Conservation (phyloP, 2,888 invertebrate species). For the Euplagia quadripunctaria region DNA sequence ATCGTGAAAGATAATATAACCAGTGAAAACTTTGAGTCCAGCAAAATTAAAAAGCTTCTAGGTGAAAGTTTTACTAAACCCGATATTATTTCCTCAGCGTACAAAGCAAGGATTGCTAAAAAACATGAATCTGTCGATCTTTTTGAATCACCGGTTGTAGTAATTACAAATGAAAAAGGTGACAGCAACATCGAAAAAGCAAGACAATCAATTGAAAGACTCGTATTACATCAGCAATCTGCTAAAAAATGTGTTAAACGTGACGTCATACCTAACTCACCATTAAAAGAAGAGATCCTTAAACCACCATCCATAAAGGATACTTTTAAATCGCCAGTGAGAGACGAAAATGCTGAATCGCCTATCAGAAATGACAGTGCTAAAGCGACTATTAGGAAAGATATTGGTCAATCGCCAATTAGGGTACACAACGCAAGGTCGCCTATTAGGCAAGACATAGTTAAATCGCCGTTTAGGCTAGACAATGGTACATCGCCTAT, state of each 20-base stretch:
- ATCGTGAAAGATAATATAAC: conserved; percentile 68
- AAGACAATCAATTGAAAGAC: conserved; percentile 57
- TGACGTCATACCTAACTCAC: conserved; percentile 2
- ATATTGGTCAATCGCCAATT: background rate
- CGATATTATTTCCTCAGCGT: conserved; percentile 56
- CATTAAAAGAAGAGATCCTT: background rate
- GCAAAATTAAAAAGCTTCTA: conserved; percentile 70
- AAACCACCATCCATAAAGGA: background rate
- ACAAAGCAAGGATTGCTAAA: conserved; percentile 57
- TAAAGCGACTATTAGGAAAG: background rate
- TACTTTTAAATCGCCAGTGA: background rate
- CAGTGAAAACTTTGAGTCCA: conserved; percentile 63
- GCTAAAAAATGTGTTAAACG: conserved; percentile 24
- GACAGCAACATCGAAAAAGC: conserved; percentile 49
- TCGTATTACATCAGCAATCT: conserved; percentile 53
- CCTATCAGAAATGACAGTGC: background rate
- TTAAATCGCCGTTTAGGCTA: conserved; percentile 1
- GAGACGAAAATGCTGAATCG: background rate
- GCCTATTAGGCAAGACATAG: background rate
- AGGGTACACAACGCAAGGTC: background rate
- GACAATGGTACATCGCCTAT: background rate
- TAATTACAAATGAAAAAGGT: conserved; percentile 43
- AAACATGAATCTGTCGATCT: conserved; percentile 72
- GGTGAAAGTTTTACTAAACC: conserved; percentile 68
- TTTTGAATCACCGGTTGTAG: conserved; percentile 67